Evolutionary conservation across 2,797 vertebrate species (phyloP).

Genomic region (Hyperoplus lanceolatus): DNA sequence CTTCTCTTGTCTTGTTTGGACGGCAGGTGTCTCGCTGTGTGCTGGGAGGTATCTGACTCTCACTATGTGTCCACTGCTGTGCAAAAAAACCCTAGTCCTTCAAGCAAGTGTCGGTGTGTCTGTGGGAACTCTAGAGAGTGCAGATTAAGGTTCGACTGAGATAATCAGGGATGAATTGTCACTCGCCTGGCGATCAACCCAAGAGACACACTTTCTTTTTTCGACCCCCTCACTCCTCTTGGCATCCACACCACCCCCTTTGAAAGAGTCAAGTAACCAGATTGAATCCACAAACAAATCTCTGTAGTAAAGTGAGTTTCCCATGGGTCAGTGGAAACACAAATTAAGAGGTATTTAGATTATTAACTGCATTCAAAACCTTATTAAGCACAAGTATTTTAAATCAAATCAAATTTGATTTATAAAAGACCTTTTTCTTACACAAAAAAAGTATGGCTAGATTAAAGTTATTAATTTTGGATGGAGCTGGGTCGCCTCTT

Average conservation of each 20-base stretch:
- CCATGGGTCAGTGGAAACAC: not conserved
- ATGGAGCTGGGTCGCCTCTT: constrained; percentile 5
- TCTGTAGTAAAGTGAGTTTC: not conserved
- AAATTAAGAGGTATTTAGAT: not conserved
- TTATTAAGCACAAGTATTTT: too few species aligned
- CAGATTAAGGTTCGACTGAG: constrained; percentile 8
- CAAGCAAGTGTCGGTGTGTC: constrained; percentile 24
- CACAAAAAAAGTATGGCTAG: too few species aligned
- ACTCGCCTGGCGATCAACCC: not conserved
- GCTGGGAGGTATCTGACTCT: constrained; percentile 48
- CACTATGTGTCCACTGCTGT: constrained; percentile 45
- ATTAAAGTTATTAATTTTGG: not conserved
- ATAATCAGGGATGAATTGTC: constrained; percentile 8
- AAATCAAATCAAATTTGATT: too few species aligned
- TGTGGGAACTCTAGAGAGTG: constrained; percentile 26
- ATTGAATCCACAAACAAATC: not conserved
- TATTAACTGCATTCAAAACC: too few species aligned
- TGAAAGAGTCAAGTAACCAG: not conserved
- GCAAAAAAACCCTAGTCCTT: constrained; percentile 33
- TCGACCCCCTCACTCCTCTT: too few species aligned
- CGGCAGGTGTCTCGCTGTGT: constrained; percentile 63
- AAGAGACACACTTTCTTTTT: not conserved
- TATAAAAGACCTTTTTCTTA: too few species aligned
- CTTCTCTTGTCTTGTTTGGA: constrained; percentile 43
- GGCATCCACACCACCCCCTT: too few species aligned